Evolutionary conservation across 2,797 vertebrate genomes (phyloP), one percentile per base, ranked within the genome.

Genomic region (Apogon hyalosoma): DNA sequence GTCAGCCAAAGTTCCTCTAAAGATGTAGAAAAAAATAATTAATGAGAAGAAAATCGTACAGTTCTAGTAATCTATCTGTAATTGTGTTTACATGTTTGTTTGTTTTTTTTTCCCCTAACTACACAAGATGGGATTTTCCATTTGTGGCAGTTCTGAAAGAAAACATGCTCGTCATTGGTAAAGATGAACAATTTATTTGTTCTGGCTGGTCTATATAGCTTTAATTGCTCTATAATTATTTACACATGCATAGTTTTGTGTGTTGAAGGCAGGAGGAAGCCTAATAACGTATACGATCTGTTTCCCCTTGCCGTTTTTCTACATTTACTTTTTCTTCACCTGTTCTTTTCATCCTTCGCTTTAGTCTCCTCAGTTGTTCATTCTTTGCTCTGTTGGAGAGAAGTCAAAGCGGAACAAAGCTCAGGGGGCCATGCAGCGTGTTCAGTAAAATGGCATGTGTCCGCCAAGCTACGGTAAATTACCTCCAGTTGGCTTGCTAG

Each of bases 361-460:
- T 79, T 70, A 62, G 75, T 76, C 74, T 80, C 61, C 62, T 79
- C 74, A 79, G 62, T 85, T 81, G 71, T 79, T 83, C 80, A 63
- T 86, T 86, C 82, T 86, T 75, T 88, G 86, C 83, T 88, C 80
- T 71, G 78, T 16, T 84, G 86, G 86, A 90, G 84, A 82, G 72
- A 84, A 79, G 79, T 69, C 73, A 59, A 65, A 75, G 79, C 62
- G 38, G 82, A 89, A 80, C 82, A 87, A 86, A 90, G 77, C 90
- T 92, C 90, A 74, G 50, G 85, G 82, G 87, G 82, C 81, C 79
- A 63, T 87, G 83, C 80, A 80, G 69, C 78, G 67, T 92, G 88
- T 90, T 90, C 85, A 79, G 84, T 85, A 87, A 92, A 91, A 91
- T 89, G 88, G 83, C 86, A 90, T 88, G 85, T 87, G 84, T 91